Evolutionary conservation across 2,113 vertebrate species (phyloP).

Genomic region (Corythoichthys intestinalis): DNA sequence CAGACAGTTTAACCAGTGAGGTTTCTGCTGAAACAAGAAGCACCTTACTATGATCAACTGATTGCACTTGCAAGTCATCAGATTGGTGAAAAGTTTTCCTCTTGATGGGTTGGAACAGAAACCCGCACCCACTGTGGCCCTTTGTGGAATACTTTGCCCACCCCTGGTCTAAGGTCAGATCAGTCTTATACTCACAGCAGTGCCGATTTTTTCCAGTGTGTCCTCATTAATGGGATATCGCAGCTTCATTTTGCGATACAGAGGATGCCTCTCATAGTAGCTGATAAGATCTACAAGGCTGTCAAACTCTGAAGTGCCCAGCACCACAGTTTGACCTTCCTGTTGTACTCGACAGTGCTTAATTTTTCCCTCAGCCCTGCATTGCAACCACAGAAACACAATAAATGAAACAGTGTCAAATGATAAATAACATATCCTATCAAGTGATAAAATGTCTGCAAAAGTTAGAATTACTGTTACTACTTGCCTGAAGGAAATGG

Average conservation of each 20-base stretch:
- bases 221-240: conserved; percentile 98
- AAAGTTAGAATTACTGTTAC: not conserved
- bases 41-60: too few species aligned
- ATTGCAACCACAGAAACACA: conserved; percentile 4
- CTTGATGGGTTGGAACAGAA: too few species aligned
- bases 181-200: conserved; percentile 79
- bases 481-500: conserved; percentile 91
- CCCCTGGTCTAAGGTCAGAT: too few species aligned
- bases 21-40: too few species aligned
- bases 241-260: conserved; percentile 98
- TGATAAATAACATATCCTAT: not conserved
- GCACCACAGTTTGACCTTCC: conserved; percentile 89
- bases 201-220: conserved; percentile 97
- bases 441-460: not conserved
- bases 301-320: conserved; percentile 95
- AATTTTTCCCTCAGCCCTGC: conserved; percentile 96
- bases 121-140: too few species aligned
- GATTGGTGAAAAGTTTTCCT: too few species aligned
- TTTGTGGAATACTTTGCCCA: too few species aligned
- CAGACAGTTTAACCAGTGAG: too few species aligned
- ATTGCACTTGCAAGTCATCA: too few species aligned
- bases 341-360: conserved; percentile 97
- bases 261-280: conserved; percentile 92
- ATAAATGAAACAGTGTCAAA: not conserved
- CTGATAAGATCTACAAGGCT: conserved; percentile 95